These are phyloP conservation scores for Cordylochernes scorpioides DNA, from an alignment of 2,888 invertebrate species.

Conservation along the genomic window DNA sequence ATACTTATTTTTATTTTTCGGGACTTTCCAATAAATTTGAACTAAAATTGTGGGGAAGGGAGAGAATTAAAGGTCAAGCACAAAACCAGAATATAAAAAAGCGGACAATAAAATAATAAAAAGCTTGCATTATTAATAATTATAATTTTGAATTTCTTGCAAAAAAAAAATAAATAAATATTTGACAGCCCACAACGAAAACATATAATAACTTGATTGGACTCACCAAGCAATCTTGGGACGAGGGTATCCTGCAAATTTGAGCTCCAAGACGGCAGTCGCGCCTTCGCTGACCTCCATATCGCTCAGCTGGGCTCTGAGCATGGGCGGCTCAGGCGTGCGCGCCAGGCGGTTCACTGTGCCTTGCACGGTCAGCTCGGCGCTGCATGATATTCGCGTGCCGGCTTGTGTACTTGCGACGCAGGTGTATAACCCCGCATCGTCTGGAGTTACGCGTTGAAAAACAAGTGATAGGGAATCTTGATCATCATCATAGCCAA, in stretches of 20 bases:
- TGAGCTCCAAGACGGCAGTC: slow-evolving; percentile 70
- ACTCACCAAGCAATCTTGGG: slow-evolving; percentile 52
- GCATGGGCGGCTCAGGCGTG: slow-evolving; percentile 36
- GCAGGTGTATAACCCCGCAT: slow-evolving; percentile 84
- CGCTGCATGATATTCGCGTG: slow-evolving; percentile 64
- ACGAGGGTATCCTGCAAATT: slow-evolving; percentile 71
- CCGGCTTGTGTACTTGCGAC: slow-evolving; percentile 83
- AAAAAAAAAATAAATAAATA: no score
- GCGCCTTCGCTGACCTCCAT: slow-evolving; percentile 51
- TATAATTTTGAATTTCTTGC: no score
- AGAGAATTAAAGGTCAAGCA: no score
- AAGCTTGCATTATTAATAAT: no score
- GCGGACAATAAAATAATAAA: no score
- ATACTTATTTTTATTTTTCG: no score
- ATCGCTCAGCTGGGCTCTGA: slow-evolving; percentile 35
- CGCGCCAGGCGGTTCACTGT: slow-evolving; percentile 7
- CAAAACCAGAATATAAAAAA: no score
- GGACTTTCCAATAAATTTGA: no score
- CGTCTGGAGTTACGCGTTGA: slow-evolving; percentile 75
- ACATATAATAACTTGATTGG: no score
- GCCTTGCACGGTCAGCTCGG: slow-evolving; percentile 77
- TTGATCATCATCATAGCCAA: slow-evolving; percentile 63
- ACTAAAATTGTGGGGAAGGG: no score
- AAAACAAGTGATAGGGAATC: slow-evolving; percentile 76
- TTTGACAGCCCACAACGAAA: no score